These are phyloP conservation scores for Pachypanchax playfairii DNA, from an alignment of 2,113 vertebrate species.

Conservation along the genomic window DNA sequence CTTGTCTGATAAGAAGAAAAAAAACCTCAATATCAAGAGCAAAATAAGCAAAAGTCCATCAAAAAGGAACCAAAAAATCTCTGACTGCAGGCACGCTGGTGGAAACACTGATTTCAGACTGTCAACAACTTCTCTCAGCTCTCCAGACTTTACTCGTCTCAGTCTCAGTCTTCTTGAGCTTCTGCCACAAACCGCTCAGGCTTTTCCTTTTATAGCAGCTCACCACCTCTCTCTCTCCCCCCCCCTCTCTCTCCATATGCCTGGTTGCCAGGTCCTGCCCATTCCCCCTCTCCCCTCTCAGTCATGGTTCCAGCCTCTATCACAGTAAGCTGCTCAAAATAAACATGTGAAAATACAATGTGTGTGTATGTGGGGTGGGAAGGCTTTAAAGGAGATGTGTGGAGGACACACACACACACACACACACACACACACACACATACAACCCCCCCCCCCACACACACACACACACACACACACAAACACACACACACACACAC, in stretches of 20 bases:
- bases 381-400: background rate
- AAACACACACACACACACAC: too few relatives aligned
- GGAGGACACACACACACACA: background rate
- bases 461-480: too few relatives aligned
- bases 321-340: slow-evolving; percentile 72
- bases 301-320: slow-evolving; percentile 65
- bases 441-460: too few relatives aligned
- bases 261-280: slow-evolving; percentile 35
- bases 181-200: slow-evolving; percentile 57
- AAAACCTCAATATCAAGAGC: slow-evolving; percentile 12
- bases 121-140: slow-evolving; percentile 7
- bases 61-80: slow-evolving; percentile 10
- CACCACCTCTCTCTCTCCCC: slow-evolving; percentile 36
- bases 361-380: slow-evolving; percentile 11
- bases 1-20: slow-evolving; percentile 4
- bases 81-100: slow-evolving; percentile 2
- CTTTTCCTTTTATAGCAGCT: slow-evolving; percentile 72
- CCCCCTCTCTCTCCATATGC: slow-evolving; percentile 2
- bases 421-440: too few relatives aligned
- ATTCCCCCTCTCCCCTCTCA: slow-evolving; percentile 31
- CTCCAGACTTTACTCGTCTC: slow-evolving; percentile 19
- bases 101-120: background rate
- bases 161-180: slow-evolving; percentile 48
- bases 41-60: slow-evolving; percentile 12
- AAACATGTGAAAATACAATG: slow-evolving; percentile 54